Base-by-base conservation (phyloP, 2,888 invertebrate genomes). In the Morpho achilles region DNA sequence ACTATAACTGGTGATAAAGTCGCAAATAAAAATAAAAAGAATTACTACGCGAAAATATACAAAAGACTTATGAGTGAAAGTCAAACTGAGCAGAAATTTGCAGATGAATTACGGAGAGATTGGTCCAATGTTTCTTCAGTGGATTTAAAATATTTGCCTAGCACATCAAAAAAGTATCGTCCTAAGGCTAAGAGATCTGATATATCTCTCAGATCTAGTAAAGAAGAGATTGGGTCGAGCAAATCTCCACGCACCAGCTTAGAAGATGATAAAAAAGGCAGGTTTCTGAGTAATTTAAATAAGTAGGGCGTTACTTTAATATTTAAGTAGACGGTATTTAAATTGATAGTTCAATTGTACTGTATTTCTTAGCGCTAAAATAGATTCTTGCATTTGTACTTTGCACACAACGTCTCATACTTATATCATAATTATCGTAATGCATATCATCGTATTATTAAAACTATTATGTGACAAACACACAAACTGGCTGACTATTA, bases 41-140 rank as follows among this genome's bases (percentile, higher is more conserved):
- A 62, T 45, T 62, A 45, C 49, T 62, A 57, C 45, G 61, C 61
- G 6, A 62, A 62, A 32, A 62, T 59, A 0, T 62, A 54, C 40
- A 62, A 62, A 41, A 56, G 10, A 8, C 41, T 61, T 1, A 50
- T 59, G 10, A 54, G 9, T 5, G 49, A 52, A 7, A 55, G 32
- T n/a, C 45, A 53, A 40, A 49, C 47, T 8, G 61, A 47, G 16
- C 39, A 9, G 8, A 53, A 4, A 1, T 41, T 47, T n/a, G 8
- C 6, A 2, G 43, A 43, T n/a, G 50, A 54, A 44, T 2, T 6
- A 10, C 10, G 51, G 32, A 55, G 50, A 10, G 39, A 50, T 32
- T 9, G 43, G 23, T 7, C 48, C 8, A 47, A 48, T 39, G 6
- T 44, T 8, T 39, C 50, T 4, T 6, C 49, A 8, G 43, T 10